Evolutionary conservation across 2,888 invertebrate species (phyloP).

Genomic region (Neuroscelio doddi): DNA sequence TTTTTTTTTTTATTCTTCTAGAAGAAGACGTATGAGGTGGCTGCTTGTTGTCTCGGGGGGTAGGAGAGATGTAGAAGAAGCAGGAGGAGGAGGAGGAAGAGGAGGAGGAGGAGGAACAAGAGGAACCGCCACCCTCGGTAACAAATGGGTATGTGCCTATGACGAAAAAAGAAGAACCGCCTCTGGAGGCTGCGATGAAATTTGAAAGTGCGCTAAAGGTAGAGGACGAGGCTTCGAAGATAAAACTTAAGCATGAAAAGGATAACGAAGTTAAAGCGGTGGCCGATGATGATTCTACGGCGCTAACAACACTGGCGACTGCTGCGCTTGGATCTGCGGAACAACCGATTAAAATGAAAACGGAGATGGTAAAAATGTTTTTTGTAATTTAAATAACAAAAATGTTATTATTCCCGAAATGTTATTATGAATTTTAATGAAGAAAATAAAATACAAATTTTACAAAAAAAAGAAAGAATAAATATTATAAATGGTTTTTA

Average conservation of each 20-base stretch:
- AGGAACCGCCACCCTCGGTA: conserved; percentile 46
- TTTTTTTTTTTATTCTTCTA: too few species aligned
- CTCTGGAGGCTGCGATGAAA: conserved; percentile 39
- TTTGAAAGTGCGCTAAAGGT: conserved; percentile 43
- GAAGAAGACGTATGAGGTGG: too few species aligned
- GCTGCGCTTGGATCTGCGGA: conserved; percentile 77
- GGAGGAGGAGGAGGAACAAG: conserved; percentile 36
- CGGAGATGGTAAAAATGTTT: conserved; percentile 48
- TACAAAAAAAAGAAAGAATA: too few species aligned
- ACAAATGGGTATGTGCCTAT: conserved; percentile 53
- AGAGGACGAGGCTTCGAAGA: conserved; percentile 43
- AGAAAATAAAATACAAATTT: too few species aligned
- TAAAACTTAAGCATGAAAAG: conserved; percentile 52
- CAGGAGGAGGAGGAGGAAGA: conserved; percentile 39
- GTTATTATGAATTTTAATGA: too few species aligned
- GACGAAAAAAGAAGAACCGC: conserved; percentile 53
- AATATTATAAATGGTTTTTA: too few species aligned
- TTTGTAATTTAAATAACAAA: too few species aligned
- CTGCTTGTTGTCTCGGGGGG: too few species aligned
- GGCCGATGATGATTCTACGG: conserved; percentile 77
- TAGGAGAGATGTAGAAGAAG: conserved; percentile 27
- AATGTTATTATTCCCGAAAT: too few species aligned
- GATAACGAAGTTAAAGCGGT: conserved; percentile 71
- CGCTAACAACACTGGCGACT: conserved; percentile 81
- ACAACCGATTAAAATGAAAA: conserved; percentile 54